A percentile compares a stretch with the other conserved stretches of the same genome.
Evolutionary conservation across 1,140 invertebrate genomes (phyloP).

Genomic region (Drepana arcuata): DNA sequence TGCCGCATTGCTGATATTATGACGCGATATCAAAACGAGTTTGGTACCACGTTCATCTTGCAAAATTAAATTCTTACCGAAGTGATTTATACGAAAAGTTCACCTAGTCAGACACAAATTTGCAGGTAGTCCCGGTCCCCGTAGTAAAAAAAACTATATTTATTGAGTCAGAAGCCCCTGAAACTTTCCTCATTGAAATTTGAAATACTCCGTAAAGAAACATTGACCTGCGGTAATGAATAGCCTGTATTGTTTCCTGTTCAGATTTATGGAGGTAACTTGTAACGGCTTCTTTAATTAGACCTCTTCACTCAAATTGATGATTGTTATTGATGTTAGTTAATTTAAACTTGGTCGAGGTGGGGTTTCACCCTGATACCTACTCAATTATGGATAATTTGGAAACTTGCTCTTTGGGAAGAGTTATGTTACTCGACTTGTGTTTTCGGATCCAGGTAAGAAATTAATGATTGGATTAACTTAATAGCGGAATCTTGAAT

Average conservation of each 20-base stretch:
- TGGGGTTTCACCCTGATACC: slow-evolving; percentile 27
- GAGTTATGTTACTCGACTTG: slow-evolving; percentile 10
- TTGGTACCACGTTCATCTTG: too few species aligned
- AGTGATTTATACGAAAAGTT: slow-evolving; percentile 39
- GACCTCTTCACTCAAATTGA: slow-evolving; percentile 68
- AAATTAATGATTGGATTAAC: neutral
- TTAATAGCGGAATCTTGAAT: neutral
- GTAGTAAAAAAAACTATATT: slow-evolving; percentile 67
- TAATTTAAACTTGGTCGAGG: slow-evolving; percentile 48
- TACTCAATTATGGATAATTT: slow-evolving; percentile 30
- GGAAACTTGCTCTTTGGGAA: slow-evolving; percentile 14
- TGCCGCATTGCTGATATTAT: too few species aligned
- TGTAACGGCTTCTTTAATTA: slow-evolving; percentile 70
- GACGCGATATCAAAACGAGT: too few species aligned
- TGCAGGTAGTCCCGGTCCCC: slow-evolving; percentile 26
- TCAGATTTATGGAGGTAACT: slow-evolving; percentile 70
- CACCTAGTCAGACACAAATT: slow-evolving; percentile 39
- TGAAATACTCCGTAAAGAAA: slow-evolving; percentile 55
- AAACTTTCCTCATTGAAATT: slow-evolving; percentile 62
- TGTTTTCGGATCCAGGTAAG: slow-evolving; percentile 5
- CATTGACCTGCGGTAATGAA: slow-evolving; percentile 56
- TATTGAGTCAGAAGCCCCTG: slow-evolving; percentile 39
- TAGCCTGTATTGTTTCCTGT: slow-evolving; percentile 61
- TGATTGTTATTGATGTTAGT: slow-evolving; percentile 62
- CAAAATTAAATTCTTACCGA: too few species aligned